Evolutionary conservation across 2,888 invertebrate species (phyloP), one percentile per base, ranked within the genome.

Genomic region (Lithophane semibrunnea): DNA sequence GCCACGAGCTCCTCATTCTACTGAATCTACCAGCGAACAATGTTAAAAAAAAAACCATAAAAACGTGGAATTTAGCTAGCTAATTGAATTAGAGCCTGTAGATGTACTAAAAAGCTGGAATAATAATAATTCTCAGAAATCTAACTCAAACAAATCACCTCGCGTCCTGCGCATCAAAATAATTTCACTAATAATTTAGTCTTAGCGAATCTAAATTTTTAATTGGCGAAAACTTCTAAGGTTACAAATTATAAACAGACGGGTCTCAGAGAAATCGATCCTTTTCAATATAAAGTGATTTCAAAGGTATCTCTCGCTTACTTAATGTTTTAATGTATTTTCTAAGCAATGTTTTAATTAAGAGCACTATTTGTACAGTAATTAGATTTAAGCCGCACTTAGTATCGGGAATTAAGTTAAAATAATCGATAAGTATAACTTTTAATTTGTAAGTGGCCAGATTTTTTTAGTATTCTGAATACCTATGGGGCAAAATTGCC

Each of bases 261-360:
- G 42, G n/a, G 21, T 9, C 60, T 54, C 18, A 18, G 63, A 58
- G 56, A 67, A 70, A 71, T 82, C 52, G 37, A 82, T 72, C 56
- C 56, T 58, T 24, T 64, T 65, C 42, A 47, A 52, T 79, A 37
- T n/a, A 54, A 47, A 42, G 56, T 65, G 4, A 42, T 69, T 65
- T 58, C 7, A 75, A 71, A 71, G 49, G 52, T 67, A 69, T 56
- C 69, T 73, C 18, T 61, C 56, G 56, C n/a, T 56, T 10, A n/a
- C 42, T 37, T 42, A 81, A 75, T 58, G 24, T 29, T 70, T 76
- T 54, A 66, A 75, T 70, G 63, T 64, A 18, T 66, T 67, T 54
- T 82, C 61, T 54, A 2, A 56, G 49, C 13, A 49, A 76, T 66
- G 18, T 69, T 81, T 79, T 42, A 75, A 69, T 81, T 49, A 67